Percentiles rank a stretch among this genome's conserved stretches.
phyloP scores from a whole-genome alignment of 2,888 invertebrate genomes.

The Tyria jacobaeae region DNA sequence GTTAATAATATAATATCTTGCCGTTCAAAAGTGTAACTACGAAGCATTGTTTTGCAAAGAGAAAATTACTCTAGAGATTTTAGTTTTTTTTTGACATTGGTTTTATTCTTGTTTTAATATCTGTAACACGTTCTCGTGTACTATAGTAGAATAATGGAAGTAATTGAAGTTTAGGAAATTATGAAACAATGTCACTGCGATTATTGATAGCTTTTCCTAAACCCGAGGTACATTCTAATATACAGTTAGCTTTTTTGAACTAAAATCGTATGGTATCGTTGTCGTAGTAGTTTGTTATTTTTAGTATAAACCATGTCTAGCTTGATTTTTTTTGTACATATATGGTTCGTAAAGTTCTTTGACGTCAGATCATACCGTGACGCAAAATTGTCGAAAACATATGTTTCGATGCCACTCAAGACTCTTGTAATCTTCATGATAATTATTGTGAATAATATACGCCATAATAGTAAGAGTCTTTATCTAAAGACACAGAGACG shows the following conservation, averaged over 20 bases:
- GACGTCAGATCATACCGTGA: conserved; percentile 35
- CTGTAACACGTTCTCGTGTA: too few species aligned
- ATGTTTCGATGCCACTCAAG: conserved; percentile 7
- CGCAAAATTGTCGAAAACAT: conserved; percentile 12
- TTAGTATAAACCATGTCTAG: background rate
- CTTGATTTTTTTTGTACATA: background rate
- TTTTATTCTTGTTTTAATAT: too few species aligned
- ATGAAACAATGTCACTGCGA: too few species aligned
- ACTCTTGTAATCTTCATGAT: background rate
- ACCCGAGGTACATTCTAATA: too few species aligned
- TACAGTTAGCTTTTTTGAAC: too few species aligned
- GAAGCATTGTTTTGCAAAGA: conserved; percentile 2
- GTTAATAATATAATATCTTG: conserved; percentile 29
- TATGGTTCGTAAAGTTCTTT: background rate
- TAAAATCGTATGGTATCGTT: too few species aligned
- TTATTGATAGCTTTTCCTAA: too few species aligned
- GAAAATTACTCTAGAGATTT: background rate
- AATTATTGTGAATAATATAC: background rate
- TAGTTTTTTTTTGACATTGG: too few species aligned
- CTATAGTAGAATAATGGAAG: too few species aligned
- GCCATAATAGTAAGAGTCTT: too few species aligned
- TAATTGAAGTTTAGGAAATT: too few species aligned
- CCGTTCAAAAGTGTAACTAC: conserved; percentile 10
- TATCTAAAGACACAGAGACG: background rate
- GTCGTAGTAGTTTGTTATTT: background rate